Evolutionary conservation across 2,888 invertebrate species (phyloP).

Genomic region (Aproaerema taeniolella): DNA sequence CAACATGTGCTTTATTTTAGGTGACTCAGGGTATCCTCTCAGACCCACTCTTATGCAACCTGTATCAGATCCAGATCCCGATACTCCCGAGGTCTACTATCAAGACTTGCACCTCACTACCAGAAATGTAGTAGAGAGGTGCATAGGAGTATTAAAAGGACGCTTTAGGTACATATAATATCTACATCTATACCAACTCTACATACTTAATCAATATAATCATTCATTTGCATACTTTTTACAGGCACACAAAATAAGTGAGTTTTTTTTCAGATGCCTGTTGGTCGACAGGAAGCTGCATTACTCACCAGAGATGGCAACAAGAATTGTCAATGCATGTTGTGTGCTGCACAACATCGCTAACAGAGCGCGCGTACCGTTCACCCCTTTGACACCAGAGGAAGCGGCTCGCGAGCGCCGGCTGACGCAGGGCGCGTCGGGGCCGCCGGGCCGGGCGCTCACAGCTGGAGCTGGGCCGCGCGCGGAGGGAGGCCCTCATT

Average conservation of each 20-base stretch:
- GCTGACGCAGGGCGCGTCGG: too few species aligned
- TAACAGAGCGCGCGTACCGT: background rate
- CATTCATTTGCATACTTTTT: background rate
- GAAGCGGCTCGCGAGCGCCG: background rate
- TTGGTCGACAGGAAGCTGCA: slow-evolving; percentile 4
- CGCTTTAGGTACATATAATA: slow-evolving; percentile 15
- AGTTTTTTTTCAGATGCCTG: slow-evolving; percentile 4
- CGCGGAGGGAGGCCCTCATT: too few species aligned
- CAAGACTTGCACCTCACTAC: slow-evolving; percentile 13
- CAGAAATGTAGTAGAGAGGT: slow-evolving; percentile 12
- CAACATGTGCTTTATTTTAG: background rate
- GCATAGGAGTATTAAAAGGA: slow-evolving; percentile 16
- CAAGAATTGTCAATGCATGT: slow-evolving; percentile 8
- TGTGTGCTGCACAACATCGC: slow-evolving; percentile 5
- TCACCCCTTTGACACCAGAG: background rate
- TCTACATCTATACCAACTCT: background rate
- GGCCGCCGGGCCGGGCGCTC: too few species aligned
- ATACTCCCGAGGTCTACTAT: slow-evolving; percentile 16
- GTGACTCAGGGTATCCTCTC: slow-evolving; percentile 13
- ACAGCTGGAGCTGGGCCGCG: too few species aligned
- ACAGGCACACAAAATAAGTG: background rate
- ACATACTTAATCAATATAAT: too few species aligned
- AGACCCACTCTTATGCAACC: slow-evolving; percentile 16
- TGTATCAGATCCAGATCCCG: slow-evolving; percentile 15
- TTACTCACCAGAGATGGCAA: slow-evolving; percentile 1